Evolutionary conservation across 2,113 vertebrate genomes (phyloP), one percentile per base, ranked within the genome.

Genomic region (Gobio gobio): DNA sequence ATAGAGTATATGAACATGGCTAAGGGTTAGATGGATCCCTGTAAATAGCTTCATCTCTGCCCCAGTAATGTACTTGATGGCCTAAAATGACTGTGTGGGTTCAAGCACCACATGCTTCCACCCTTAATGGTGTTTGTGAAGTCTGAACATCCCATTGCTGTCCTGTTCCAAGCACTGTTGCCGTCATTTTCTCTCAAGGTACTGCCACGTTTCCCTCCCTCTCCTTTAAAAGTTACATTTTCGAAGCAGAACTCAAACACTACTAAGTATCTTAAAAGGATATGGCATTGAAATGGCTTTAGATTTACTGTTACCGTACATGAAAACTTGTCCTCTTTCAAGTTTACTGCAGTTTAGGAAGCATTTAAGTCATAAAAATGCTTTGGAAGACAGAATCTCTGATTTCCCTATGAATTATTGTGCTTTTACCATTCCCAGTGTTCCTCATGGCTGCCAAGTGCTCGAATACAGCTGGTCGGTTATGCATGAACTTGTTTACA

Each of bases 51-150:
- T 79, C 24, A 78, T 79, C 78, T 72, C 76, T 79, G 61, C 10
- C 3, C 33, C 75, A 68, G 26, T 85, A 85, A 85, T 85, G 63
- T 68, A 56, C 83, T 85, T 78, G 83, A 85, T 85, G 75, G 83
- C 16, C 75, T 72, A 36, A 78, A 85, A 85, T 85, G 83, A 66
- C 45, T 56, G 77, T 78, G 75, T 79, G 75, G 83, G 61, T 43
- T 72, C 83, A 78, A 78, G 59, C 59, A 54, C 49, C 63, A 63
- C 73, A 85, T 78, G 61, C 47, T 58, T 70, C 33, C 49, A 85
- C 51, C 59, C 77, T 43, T 85, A 85, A 85, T 68, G 75, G 83
- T 85, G 49, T 51, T 54, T 85, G 47, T 56, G 36, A 78, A 85
- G 83, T 78, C 76, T 66, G 61, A 81, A 81, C 45, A 81, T 66